These are phyloP conservation scores for Neoseiulus cucumeris DNA, from an alignment of 1,140 invertebrate species.

Conservation along the genomic window DNA sequence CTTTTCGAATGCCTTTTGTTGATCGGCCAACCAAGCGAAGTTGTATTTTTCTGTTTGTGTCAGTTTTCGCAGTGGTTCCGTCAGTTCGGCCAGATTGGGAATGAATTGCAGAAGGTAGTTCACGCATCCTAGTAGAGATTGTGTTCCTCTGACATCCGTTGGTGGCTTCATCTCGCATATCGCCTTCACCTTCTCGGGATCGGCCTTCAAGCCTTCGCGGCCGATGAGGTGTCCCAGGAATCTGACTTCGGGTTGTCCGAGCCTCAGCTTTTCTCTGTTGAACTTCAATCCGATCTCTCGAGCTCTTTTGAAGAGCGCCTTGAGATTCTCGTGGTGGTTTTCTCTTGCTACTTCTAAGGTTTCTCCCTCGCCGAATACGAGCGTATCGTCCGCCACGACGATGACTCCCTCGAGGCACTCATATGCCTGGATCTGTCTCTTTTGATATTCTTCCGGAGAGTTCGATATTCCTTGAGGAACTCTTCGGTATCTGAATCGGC, in stretches of 20 bases:
- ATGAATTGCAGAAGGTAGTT: too few species aligned
- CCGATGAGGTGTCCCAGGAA: slow-evolving; percentile 21
- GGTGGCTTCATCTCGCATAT: slow-evolving; percentile 27
- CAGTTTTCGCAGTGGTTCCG: too few species aligned
- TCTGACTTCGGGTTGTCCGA: neutral
- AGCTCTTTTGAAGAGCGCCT: neutral
- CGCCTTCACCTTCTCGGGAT: slow-evolving; percentile 27
- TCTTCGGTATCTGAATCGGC: slow-evolving; percentile 20
- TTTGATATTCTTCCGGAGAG: too few species aligned
- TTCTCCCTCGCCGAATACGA: too few species aligned
- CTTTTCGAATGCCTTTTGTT: slow-evolving; percentile 16
- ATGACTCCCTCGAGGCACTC: too few species aligned
- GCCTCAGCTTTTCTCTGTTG: slow-evolving; percentile 12
- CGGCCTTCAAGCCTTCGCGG: slow-evolving; percentile 24
- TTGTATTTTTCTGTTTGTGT: too few species aligned
- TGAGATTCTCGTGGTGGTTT: neutral
- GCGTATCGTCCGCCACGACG: too few species aligned
- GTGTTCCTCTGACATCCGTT: slow-evolving; percentile 22
- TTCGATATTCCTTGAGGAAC: too few species aligned
- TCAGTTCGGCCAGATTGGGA: slow-evolving; percentile 24
- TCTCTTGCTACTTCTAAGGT: neutral
- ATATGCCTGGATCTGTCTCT: too few species aligned
- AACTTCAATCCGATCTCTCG: neutral
- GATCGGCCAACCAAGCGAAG: slow-evolving; percentile 12
- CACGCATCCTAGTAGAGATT: neutral